Conservation (phyloP, 2,797 vertebrate genomes). For the Smutsia gigantea region DNA sequence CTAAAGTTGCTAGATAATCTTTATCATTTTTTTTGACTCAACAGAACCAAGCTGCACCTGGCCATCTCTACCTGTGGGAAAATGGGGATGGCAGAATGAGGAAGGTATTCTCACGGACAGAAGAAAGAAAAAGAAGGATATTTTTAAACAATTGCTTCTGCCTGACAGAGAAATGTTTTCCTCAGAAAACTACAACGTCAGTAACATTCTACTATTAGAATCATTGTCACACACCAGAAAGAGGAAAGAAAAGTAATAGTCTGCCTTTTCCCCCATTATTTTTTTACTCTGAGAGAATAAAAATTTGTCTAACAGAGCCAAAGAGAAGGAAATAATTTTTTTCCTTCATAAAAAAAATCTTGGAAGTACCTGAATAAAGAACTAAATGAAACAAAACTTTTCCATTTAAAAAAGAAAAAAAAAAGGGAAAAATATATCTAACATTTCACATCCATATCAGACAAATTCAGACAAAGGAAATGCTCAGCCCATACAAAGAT, state of each 20-base stretch:
- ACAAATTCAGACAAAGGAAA: slow-evolving; percentile 20
- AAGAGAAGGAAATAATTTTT: neutral
- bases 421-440: neutral
- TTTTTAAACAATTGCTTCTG: neutral
- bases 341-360: slow-evolving; percentile 3
- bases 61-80: neutral
- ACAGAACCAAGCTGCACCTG: neutral
- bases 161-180: neutral
- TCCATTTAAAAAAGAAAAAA: neutral
- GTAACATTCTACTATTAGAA: neutral
- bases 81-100: neutral
- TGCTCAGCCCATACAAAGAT: neutral
- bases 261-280: neutral
- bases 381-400: slow-evolving; percentile 14
- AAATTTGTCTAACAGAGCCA: neutral
- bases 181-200: neutral
- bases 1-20: slow-evolving; percentile 1
- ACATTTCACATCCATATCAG: neutral
- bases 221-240: neutral
- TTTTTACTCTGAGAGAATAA: slow-evolving; percentile 1
- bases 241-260: slow-evolving; percentile 5
- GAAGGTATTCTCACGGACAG: neutral
- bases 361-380: neutral
- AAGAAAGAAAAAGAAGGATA: neutral
- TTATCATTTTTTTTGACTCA: neutral